Base-by-base conservation (phyloP, 2,797 vertebrate genomes). In the Ciconia nigra region DNA sequence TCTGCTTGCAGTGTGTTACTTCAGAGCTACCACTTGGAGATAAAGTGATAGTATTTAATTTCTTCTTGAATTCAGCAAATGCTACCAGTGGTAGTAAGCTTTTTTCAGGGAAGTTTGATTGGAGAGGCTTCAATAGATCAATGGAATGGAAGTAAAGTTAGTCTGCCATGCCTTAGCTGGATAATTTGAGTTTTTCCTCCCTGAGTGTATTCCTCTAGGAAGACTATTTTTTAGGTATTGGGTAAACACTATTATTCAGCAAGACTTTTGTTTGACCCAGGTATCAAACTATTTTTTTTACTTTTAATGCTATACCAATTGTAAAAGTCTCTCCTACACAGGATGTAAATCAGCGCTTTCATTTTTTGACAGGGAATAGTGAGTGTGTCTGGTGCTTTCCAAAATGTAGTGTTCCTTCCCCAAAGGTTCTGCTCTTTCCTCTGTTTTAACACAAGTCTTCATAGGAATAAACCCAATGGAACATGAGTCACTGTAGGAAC, bases 401-500 rank as follows among this genome's bases (percentile, higher is more conserved):
- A 42, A 42, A 13, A 33, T 2, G 8, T 13, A 42, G 41, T 25
- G 11, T 54, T 83, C 72, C 62, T 62, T 19, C 66, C 76, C 31
- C 46, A n/a, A 73, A 73, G 63, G 33, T 54, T 41, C 89, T 85
- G 54, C 49, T 89, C 63, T 80, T 74, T 70, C 39, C 83, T 89
- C 72, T 54, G 26, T 33, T 85, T 87, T 13, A 71, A 65, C 42
- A 29, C 39, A 3, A 61, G 22, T 54, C 65, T 78, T 78, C 61
- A 9, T 42, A 51, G 93, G 82, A 93, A 62, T 31, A 74, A 93
- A 31, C 76, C 65, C 79, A 9, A 11, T 37, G 84, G 96, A 89
- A 93, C 76, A 83, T 80, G 84, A 95, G 93, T 96, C 89, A 93
- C 63, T 47, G 86, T 26, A 82, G 95, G 94, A 95, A 33, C 91